phyloP scores from a whole-genome alignment of 2,113 vertebrate species.

The Chaenogobius annularis region DNA sequence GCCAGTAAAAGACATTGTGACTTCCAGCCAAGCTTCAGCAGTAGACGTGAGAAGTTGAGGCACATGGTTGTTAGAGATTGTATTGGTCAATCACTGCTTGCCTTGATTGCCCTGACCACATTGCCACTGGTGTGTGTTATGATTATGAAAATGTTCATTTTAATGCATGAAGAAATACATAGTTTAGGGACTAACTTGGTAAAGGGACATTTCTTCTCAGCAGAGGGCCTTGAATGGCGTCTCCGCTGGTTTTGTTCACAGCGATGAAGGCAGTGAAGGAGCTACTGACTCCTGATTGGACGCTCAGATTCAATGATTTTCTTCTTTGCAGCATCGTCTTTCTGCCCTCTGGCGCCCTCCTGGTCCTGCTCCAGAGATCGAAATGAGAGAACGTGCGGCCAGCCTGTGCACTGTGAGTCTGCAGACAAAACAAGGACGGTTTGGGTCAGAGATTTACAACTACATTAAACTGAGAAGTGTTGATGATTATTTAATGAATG shows the following conservation, averaged over 20 bases:
- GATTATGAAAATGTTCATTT: too few relatives aligned
- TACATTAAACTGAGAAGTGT: background rate
- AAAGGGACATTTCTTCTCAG: slow-evolving; percentile 54
- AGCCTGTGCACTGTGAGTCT: slow-evolving; percentile 81
- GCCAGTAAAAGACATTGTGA: too few relatives aligned
- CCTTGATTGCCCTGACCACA: too few relatives aligned
- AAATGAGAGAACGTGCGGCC: slow-evolving; percentile 76
- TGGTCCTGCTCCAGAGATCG: slow-evolving; percentile 68
- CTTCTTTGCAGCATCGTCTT: slow-evolving; percentile 39
- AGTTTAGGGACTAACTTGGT: slow-evolving; percentile 29
- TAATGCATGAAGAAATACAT: too few relatives aligned
- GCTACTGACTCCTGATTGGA: slow-evolving; percentile 80
- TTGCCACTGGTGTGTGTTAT: too few relatives aligned
- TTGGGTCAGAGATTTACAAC: background rate
- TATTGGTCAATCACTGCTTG: too few relatives aligned
- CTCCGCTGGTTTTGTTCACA: slow-evolving; percentile 63
- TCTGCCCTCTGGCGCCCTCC: slow-evolving; percentile 2
- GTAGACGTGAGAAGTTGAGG: too few relatives aligned
- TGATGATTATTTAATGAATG: background rate
- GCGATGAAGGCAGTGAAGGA: slow-evolving; percentile 81
- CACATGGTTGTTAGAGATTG: too few relatives aligned
- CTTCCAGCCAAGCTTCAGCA: too few relatives aligned
- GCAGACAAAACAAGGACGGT: slow-evolving; percentile 4
- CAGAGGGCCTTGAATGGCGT: slow-evolving; percentile 69
- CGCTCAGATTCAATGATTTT: slow-evolving; percentile 73